Percentiles rank a stretch among this genome's conserved stretches.
Conservation (phyloP, 2,113 vertebrate species). For the Caloenas nicobarica region DNA sequence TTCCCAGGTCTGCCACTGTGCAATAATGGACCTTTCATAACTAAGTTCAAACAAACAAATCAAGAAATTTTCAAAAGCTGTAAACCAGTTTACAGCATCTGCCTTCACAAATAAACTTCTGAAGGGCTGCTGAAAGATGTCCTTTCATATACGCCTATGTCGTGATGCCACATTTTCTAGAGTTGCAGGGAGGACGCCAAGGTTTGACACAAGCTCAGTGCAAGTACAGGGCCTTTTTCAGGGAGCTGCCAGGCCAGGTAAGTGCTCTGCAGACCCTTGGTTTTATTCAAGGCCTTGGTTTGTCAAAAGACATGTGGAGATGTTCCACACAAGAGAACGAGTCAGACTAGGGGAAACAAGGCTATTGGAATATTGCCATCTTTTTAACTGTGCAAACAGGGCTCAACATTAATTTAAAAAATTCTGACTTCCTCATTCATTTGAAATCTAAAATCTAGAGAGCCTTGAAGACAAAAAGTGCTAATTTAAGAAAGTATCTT, state of each 20-base stretch:
- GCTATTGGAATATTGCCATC: not conserved
- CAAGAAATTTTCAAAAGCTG: not conserved
- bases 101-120: not conserved
- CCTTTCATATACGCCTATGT: fast-evolving
- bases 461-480: fast-evolving
- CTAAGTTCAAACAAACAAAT: not conserved
- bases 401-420: not conserved
- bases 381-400: not conserved
- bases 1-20: not conserved
- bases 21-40: not conserved
- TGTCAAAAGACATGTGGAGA: not conserved
- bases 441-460: not conserved
- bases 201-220: not conserved
- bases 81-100: not conserved
- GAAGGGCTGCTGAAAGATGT: not conserved
- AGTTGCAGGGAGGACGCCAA: not conserved
- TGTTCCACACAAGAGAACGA: not conserved
- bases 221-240: not conserved
- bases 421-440: not conserved
- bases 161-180: not conserved
- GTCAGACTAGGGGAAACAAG: not conserved
- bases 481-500: not conserved
- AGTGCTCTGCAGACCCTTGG: not conserved
- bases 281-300: not conserved
- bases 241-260: not conserved